Percentiles rank a stretch among this genome's conserved stretches.
Conservation (phyloP, 2,113 vertebrate species). For the Tor tambroides region DNA sequence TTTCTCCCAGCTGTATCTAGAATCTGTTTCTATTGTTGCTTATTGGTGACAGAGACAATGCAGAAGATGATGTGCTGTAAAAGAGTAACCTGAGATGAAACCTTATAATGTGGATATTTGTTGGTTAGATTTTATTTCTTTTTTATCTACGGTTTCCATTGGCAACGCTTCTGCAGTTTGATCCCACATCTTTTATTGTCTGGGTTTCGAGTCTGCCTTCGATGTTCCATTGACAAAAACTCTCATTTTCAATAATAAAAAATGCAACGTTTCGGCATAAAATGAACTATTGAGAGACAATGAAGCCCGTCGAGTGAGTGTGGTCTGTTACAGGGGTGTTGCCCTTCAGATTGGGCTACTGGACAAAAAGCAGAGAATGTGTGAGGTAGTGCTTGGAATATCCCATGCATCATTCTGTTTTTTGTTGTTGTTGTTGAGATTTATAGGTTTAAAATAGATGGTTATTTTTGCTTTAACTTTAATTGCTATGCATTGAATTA, state of each 20-base stretch:
- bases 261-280: neutral
- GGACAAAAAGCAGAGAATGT: conserved; percentile 34
- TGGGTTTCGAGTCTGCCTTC: neutral
- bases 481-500: neutral
- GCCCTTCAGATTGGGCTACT: conserved; percentile 46
- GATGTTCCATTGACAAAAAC: neutral
- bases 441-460: neutral
- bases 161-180: neutral
- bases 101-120: neutral
- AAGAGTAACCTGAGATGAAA: neutral
- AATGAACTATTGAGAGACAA: conserved; percentile 39
- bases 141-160: neutral
- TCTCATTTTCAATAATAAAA: neutral
- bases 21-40: neutral
- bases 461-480: neutral
- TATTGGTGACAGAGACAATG: conserved; percentile 39
- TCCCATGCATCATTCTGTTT: neutral
- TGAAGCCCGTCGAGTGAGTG: conserved; percentile 33
- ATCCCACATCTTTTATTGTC: neutral
- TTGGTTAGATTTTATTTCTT: neutral
- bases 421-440: neutral
- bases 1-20: neutral
- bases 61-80: neutral
- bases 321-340: conserved; percentile 55
- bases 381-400: neutral